These are phyloP conservation scores for Diachasmimorpha longicaudata DNA, from an alignment of 1,140 invertebrate species.

Conservation along the genomic window DNA sequence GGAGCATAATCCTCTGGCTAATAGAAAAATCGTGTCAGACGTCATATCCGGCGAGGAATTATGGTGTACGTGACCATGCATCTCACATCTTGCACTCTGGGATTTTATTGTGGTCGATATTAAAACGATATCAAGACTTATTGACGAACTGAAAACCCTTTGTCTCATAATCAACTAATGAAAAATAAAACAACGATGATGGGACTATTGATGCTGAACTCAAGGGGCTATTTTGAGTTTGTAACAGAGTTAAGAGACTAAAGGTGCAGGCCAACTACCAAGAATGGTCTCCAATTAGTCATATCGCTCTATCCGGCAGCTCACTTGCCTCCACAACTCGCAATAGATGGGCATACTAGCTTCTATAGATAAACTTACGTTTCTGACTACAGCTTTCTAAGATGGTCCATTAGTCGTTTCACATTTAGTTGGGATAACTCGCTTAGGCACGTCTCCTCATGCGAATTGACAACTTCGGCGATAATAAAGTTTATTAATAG, in stretches of 20 bases:
- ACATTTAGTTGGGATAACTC: neutral
- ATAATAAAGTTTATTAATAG: neutral
- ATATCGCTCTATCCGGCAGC: neutral
- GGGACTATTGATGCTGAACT: neutral
- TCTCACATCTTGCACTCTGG: neutral
- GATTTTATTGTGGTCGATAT: constrained; percentile 3
- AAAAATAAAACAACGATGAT: neutral
- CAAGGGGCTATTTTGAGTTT: neutral
- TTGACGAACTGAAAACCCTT: too few species aligned
- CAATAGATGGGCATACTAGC: neutral
- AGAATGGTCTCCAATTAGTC: neutral
- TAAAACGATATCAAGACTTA: neutral
- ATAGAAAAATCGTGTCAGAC: constrained; percentile 56
- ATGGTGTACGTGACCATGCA: constrained; percentile 46
- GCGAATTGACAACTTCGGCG: too few species aligned
- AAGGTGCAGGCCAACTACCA: neutral
- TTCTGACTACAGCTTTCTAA: neutral
- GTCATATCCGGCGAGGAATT: constrained; percentile 46
- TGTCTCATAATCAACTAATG: too few species aligned
- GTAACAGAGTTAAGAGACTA: neutral
- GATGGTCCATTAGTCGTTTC: constrained; percentile 16
- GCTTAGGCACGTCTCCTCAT: neutral
- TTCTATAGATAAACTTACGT: neutral
- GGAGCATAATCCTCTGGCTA: constrained; percentile 34
- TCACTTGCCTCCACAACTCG: neutral